Conservation (phyloP, 2,113 vertebrate species). For the Lethenteron reissneri region DNA sequence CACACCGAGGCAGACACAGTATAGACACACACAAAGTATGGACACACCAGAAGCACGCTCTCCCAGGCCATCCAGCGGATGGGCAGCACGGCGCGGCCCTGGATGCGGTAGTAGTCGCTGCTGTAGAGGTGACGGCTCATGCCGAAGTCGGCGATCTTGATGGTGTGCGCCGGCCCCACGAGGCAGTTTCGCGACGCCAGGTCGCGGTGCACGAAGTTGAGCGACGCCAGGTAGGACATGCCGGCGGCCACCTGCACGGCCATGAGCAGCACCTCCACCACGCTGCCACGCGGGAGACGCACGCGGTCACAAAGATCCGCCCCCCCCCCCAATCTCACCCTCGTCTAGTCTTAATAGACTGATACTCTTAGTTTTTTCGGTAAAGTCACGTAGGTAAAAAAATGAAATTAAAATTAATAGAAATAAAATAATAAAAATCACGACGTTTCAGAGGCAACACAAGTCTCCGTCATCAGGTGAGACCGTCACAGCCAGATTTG, state of each 20-base stretch:
- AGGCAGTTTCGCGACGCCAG: conserved; percentile 87
- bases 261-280: conserved; percentile 45
- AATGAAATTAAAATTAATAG: too few species aligned
- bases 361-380: too few species aligned
- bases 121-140: conserved; percentile 97
- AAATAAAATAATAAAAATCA: too few species aligned
- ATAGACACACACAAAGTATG: neutral
- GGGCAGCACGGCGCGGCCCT: conserved; percentile 80
- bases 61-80: conserved; percentile 99
- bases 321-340: too few species aligned
- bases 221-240: conserved; percentile 86
- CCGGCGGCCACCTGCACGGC: conserved; percentile 70
- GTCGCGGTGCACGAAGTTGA: conserved; percentile 91
- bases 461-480: too few species aligned
- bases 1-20: neutral
- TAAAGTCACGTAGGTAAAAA: too few species aligned
- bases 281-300: conserved; percentile 21
- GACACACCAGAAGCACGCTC: conserved; percentile 63
- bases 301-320: too few species aligned
- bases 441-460: too few species aligned
- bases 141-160: conserved; percentile 94
- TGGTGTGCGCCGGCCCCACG: conserved; percentile 68
- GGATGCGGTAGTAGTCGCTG: conserved; percentile 86
- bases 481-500: too few species aligned
- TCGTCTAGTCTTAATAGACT: too few species aligned